Conservation (phyloP, 2,888 invertebrate species). For the Volucella bombylans region DNA sequence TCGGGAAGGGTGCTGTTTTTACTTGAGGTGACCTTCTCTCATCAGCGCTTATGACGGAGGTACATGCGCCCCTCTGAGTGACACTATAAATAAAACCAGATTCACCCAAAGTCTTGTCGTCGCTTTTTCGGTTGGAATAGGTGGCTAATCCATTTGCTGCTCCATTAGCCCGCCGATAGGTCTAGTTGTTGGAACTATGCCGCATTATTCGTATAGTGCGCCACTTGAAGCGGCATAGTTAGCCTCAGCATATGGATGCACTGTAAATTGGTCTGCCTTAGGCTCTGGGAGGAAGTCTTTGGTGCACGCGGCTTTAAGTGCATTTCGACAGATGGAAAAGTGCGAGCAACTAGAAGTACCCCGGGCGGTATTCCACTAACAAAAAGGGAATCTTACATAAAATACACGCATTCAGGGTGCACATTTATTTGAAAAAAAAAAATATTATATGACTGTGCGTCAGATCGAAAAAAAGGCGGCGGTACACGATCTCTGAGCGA, state of each 20-base stretch:
- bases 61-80: constrained; percentile 63
- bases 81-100: constrained; percentile 66
- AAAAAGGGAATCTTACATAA: constrained; percentile 65
- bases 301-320: constrained; percentile 69
- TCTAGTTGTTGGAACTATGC: constrained; percentile 33
- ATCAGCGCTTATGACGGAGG: constrained; percentile 48
- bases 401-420: constrained; percentile 41
- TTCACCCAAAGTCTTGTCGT: constrained; percentile 1
- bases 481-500: constrained; percentile 33
- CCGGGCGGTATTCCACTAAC: constrained; percentile 35
- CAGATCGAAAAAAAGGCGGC: constrained; percentile 47
- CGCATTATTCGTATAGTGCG: constrained; percentile 6
- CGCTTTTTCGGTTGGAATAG: constrained; percentile 25
- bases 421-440: constrained; percentile 40
- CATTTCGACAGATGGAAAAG: constrained; percentile 70
- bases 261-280: constrained; percentile 42
- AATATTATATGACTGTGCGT: constrained; percentile 55
- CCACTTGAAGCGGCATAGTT: constrained; percentile 48
- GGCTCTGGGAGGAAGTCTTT: constrained; percentile 69
- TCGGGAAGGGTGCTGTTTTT: background rate
- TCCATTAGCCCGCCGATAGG: constrained; percentile 66
- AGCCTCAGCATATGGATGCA: constrained; percentile 18
- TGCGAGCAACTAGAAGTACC: constrained; percentile 12
- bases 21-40: constrained; percentile 62
- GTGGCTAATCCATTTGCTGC: constrained; percentile 69